These are phyloP conservation scores for Columba janthina DNA, from an alignment of 2,113 vertebrate genomes.

Conservation along the genomic window DNA sequence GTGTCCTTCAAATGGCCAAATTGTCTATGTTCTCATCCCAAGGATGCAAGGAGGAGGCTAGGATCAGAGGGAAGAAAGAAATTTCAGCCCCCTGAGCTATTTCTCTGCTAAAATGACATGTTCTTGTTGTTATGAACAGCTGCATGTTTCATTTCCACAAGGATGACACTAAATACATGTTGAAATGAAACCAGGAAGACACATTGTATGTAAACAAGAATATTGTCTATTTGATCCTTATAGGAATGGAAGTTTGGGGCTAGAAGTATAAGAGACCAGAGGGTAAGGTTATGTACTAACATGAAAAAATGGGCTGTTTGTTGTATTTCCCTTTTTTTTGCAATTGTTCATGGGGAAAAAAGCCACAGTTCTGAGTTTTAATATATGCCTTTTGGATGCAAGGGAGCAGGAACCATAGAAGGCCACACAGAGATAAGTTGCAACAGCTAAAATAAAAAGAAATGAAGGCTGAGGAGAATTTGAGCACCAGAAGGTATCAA, in stretches of 20 bases:
- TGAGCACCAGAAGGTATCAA: not conserved
- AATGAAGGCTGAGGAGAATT: not conserved
- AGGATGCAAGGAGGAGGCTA: not conserved
- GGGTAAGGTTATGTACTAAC: not conserved
- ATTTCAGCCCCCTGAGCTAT: not conserved
- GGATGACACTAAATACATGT: not conserved
- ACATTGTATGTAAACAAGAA: not conserved
- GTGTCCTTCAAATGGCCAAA: not conserved
- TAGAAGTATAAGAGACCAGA: not conserved
- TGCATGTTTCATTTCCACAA: not conserved
- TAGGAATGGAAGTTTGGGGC: not conserved
- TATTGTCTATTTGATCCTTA: not conserved
- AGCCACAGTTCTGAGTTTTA: not conserved
- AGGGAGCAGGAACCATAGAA: not conserved
- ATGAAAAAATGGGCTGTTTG: not conserved
- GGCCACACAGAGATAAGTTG: not conserved
- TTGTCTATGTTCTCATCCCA: not conserved
- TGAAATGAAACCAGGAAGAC: not conserved
- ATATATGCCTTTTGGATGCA: not conserved
- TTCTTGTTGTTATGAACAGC: not conserved
- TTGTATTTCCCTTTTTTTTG: not conserved
- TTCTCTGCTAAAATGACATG: not conserved
- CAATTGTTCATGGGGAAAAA: not conserved
- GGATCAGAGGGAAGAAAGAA: not conserved
- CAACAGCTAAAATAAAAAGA: not conserved